Evolutionary conservation across 2,797 vertebrate species (phyloP).

Genomic region (Onychomys leucogaster): DNA sequence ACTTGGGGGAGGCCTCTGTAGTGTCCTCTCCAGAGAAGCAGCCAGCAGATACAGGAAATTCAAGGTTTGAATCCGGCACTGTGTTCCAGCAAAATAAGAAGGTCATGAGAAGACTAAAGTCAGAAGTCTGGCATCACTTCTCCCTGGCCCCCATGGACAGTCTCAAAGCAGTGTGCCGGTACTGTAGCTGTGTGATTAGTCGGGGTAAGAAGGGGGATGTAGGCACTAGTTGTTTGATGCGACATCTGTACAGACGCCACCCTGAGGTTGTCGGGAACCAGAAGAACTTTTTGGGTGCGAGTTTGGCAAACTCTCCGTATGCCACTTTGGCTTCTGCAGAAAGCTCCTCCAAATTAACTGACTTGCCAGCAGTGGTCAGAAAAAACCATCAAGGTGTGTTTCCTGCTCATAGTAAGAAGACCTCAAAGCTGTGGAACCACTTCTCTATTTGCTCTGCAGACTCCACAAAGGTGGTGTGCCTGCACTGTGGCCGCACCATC

Average conservation of each 20-base stretch:
- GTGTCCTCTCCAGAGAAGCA: constrained; percentile 91
- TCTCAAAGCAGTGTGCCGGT: constrained; percentile 96
- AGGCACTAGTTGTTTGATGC: constrained; percentile 97
- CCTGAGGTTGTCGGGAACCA: constrained; percentile 94
- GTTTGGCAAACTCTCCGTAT: constrained; percentile 91
- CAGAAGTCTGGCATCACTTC: constrained; percentile 98
- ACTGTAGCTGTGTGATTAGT: constrained; percentile 96
- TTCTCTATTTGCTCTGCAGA: constrained; percentile 96
- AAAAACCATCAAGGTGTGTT: constrained; percentile 89
- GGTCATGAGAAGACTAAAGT: constrained; percentile 97
- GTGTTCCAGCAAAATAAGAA: constrained; percentile 97
- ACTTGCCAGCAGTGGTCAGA: constrained; percentile 84
- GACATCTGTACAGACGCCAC: constrained; percentile 95
- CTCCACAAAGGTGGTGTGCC: constrained; percentile 97
- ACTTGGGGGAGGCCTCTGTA: constrained; percentile 88
- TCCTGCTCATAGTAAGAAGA: constrained; percentile 96
- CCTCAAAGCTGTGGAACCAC: constrained; percentile 99
- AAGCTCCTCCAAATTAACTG: constrained; percentile 88
- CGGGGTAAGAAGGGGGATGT: constrained; percentile 96
- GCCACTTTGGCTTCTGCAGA: constrained; percentile 90
- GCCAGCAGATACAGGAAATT: constrained; percentile 85
- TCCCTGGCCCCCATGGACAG: constrained; percentile 95
- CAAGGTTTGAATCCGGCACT: constrained; percentile 85
- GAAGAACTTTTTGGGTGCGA: constrained; percentile 92
- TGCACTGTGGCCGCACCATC: constrained; percentile 99